Base-by-base conservation (phyloP, 2,888 invertebrate species). In the Lysandra bellargus region DNA sequence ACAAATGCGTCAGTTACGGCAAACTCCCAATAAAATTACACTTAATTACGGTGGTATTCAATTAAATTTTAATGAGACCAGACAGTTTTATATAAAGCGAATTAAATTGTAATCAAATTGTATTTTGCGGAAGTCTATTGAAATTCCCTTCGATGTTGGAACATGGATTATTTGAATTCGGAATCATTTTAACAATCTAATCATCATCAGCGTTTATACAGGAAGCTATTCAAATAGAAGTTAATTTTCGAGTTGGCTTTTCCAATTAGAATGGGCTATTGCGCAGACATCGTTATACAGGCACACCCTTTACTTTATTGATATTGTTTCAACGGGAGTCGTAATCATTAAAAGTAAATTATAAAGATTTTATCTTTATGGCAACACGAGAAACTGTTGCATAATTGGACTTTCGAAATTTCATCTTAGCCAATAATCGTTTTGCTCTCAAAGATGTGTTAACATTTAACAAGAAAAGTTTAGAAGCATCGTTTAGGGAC, bases 1-100 rank as follows among this genome's bases (percentile, higher is more conserved):
- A 53, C 76, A 53, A 17, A 76, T 57, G 30, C 33, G 49, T 57
- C 53, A 76, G 57, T 76, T 17, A 37, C 76, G 76, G 57, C 33
- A 53, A 49, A 57, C 33, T 76, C 57, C 57, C 49, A 76, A 76
- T 76, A 76, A 76, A 76, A 76, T 76, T 57, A 76, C 30, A 76
- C 76, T 57, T 37, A 76, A 76, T 76, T 76, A 57, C 53, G 76
- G 76, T 4, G n/a, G 44, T 14, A 76, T 33, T 76, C 76, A 76
- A 85, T 85, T 84, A 85, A 85, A 84, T 85, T 87, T 85, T 84
- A 85, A 86, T 85, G 81, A 81, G 82, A 86, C 83, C 82, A 81
- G 84, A 82, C 84, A 84, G 84, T 84, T 86, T 86, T 82, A 84
- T 85, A 85, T 86, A 85, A 85, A 86, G 85, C 83, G 81, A 83